Base-by-base conservation (phyloP, 2,797 vertebrate genomes). In the Tokudaia tokunoshimensis region DNA sequence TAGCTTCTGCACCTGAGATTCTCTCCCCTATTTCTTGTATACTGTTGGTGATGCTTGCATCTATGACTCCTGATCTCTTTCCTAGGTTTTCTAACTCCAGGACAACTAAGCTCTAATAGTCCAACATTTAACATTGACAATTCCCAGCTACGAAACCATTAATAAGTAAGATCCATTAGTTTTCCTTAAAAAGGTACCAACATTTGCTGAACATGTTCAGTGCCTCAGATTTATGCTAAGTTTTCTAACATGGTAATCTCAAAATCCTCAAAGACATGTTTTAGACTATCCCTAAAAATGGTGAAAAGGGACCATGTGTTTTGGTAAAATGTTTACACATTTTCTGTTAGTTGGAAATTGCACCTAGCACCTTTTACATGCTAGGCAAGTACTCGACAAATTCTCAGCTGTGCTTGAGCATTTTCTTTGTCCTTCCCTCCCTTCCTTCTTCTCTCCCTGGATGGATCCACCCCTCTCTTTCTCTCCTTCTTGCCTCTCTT, bases 251-350 rank as follows among this genome's bases (percentile, higher is more conserved):
- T 37, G 10, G 59, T 65, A 81, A 47, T 65, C 19, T 94, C 63
- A 75, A 96, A 94, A 82, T 50, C 5, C 12, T 91, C 17, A 84
- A 87, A 87, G 50, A 75, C 94, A 70, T 4, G 2, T 52, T 96
- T 92, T 70, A 84, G 20, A 15, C n/a, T 79, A 65, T 34, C 80
- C 70, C 31, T 91, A 67, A 72, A 47, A 90, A 84, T 57, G 80
- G 15, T 19, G 9, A 90, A 31, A 24, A 50, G 2, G n/a, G 7
- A 70, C 34, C 67, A n/a, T n/a, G 22, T 65, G 47, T 50, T 84
- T 84, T 65, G 41, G 31, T 22, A 84, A 65, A 47, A 65, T 22
- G 24, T 63, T 84, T 65, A 61, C 61, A 7, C 8, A 29, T 44
- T 65, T 84, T 50, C 44, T 34, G 6, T 29, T 34, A 44, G 17